These are phyloP conservation scores for Drosophila dunni DNA, from an alignment of 1,140 invertebrate genomes.

Conservation along the genomic window DNA sequence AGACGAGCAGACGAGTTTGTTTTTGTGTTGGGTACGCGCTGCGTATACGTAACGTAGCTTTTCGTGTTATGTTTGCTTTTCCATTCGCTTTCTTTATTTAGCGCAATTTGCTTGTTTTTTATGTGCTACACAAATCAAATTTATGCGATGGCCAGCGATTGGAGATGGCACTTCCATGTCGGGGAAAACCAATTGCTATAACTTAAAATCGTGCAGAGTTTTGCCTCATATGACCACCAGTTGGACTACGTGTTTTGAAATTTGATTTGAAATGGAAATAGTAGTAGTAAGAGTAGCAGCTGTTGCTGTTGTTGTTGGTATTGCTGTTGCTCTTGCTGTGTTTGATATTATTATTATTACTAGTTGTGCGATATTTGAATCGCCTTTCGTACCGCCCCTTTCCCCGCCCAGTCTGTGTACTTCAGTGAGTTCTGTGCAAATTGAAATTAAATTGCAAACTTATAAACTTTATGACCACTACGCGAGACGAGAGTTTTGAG, in stretches of 20 bases:
- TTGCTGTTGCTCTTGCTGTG: slow-evolving; percentile 27
- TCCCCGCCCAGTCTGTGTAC: neutral
- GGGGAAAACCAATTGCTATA: slow-evolving; percentile 24
- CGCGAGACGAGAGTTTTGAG: slow-evolving; percentile 34
- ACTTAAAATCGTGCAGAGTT: slow-evolving; percentile 6
- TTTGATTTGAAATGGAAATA: slow-evolving; percentile 52
- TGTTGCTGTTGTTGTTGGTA: slow-evolving; percentile 14
- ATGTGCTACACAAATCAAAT: slow-evolving; percentile 78
- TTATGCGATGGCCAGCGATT: slow-evolving; percentile 75
- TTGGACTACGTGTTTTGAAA: slow-evolving; percentile 72
- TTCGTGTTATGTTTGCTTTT: slow-evolving; percentile 21
- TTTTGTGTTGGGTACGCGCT: slow-evolving; percentile 46
- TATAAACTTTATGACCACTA: slow-evolving; percentile 77
- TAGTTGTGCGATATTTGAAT: slow-evolving; percentile 53
- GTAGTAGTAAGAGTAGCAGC: neutral
- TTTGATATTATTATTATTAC: slow-evolving; percentile 53
- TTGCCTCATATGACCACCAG: neutral
- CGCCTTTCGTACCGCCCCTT: slow-evolving; percentile 16
- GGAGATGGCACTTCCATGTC: slow-evolving; percentile 47
- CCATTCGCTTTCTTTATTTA: slow-evolving; percentile 13
- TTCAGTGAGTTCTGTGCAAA: slow-evolving; percentile 45
- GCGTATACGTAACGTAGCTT: slow-evolving; percentile 53
- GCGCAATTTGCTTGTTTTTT: slow-evolving; percentile 49
- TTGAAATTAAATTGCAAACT: slow-evolving; percentile 81
- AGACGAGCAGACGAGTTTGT: slow-evolving; percentile 15